Base-by-base conservation (phyloP, 2,113 vertebrate genomes). In the Xiphophorus maculatus region DNA sequence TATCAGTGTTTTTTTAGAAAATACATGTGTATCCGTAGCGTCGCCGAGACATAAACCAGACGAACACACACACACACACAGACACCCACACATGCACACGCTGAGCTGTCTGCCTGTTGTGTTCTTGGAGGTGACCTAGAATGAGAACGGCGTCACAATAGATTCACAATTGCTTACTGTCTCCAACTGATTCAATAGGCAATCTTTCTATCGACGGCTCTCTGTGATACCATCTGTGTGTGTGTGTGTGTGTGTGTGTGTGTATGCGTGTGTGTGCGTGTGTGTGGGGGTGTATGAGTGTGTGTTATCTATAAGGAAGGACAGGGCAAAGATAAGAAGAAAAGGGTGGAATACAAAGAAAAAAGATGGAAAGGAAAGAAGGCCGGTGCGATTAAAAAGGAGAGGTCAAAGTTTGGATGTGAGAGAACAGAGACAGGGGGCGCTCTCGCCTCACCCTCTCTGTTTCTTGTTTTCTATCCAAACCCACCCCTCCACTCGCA, bases 141-240 rank as follows among this genome's bases (percentile, higher is more conserved):
- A 88, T 84, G 82, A 84, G 73, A 70, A 64, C 71, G 19, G 65
- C 74, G 27, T 79, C 80, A 90, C 90, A 91, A 90, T 87, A 87
- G 85, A 84, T 83, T 72, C 71, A 69, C 84, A 89, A 83, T 84
- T 86, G 80, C 84, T 88, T 83, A 90, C 89, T 89, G 87, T 90
- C 88, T 79, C 79, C 82, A 67, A 63, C 81, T 84, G 80, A 91
- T 93, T 92, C 87, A 91, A 89, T 92, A 81, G 86, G 76, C 87
- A 91, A 93, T 93, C 92, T 87, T 86, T 89, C 80, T 54, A 92
- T 93, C 82, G 81, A 88, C 89, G 84, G 77, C 78, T 76, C 67
- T 67, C 65, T 54, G 44, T 17, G 91, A 92, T 91, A 90, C 62
- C 80, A 93, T 93, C 91, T 84, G 3, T 67, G 80, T 58, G 70